These are phyloP conservation scores for Macrochelys suwanniensis DNA, from an alignment of 2,797 vertebrate genomes.

Conservation along the genomic window DNA sequence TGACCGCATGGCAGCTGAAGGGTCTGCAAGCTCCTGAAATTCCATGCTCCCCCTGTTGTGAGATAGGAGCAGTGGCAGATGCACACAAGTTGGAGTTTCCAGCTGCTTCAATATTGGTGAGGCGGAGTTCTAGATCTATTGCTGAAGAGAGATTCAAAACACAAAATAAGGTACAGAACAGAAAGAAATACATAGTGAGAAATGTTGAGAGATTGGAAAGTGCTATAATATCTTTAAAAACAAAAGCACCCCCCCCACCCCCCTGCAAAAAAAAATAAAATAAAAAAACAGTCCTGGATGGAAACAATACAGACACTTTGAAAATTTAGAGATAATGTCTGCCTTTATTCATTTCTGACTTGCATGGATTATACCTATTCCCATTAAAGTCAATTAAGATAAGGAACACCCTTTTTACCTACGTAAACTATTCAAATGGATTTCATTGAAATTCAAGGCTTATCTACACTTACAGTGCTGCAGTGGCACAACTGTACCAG, in stretches of 20 bases:
- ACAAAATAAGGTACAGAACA: not conserved
- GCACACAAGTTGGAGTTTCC: not conserved
- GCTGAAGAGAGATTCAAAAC: not conserved
- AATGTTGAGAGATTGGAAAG: not conserved
- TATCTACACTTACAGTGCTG: not conserved
- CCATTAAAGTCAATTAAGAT: not conserved
- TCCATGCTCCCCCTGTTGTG: not conserved
- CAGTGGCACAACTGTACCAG: not conserved
- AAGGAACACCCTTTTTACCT: not conserved
- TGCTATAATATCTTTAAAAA: not conserved
- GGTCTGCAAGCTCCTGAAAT: not conserved
- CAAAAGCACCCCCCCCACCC: not conserved
- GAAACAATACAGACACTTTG: not conserved
- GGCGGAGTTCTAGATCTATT: not conserved
- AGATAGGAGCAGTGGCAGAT: slow-evolving; percentile 3
- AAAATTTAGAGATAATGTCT: not conserved
- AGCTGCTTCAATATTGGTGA: not conserved
- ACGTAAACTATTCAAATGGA: not conserved
- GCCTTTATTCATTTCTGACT: not conserved
- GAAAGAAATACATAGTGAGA: slow-evolving; percentile 1
- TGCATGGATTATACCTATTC: not conserved
- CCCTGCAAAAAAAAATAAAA: no score
- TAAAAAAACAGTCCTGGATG: not conserved
- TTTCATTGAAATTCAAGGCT: not conserved
- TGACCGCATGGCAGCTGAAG: not conserved